phyloP scores from a whole-genome alignment of 2,888 invertebrate genomes.

The Cryptocephalus primarius region DNA sequence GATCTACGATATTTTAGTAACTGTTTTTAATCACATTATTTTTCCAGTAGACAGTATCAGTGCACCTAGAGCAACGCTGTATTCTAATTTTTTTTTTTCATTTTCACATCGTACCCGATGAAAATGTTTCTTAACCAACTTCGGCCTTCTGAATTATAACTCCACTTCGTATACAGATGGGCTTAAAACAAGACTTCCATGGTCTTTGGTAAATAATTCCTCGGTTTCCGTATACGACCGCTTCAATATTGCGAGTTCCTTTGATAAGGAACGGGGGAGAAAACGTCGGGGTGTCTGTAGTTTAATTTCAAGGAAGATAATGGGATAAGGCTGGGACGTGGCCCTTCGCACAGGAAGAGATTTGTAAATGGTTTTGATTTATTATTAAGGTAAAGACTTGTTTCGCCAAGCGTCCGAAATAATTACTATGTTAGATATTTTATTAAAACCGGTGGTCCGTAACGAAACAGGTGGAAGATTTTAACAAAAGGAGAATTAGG shows the following conservation, averaged over 20 bases:
- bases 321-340: conserved; percentile 6
- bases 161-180: conserved; percentile 3
- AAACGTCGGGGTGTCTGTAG: conserved; percentile 4
- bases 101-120: no score
- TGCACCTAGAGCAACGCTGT: no score
- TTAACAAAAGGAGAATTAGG: no score
- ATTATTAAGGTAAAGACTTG: not conserved
- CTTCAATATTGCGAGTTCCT: conserved; percentile 7
- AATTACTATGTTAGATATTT: no score
- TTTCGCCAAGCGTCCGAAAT: no score
- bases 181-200: not conserved
- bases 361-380: conserved; percentile 3
- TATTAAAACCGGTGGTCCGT: no score
- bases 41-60: no score
- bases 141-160: not conserved
- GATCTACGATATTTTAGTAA: no score
- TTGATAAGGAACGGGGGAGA: conserved; percentile 7
- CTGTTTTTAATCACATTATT: no score
- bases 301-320: conserved; percentile 9
- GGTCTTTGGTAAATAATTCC: conserved; percentile 8
- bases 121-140: not conserved
- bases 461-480: no score
- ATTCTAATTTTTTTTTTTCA: no score
- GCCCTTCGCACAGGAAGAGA: conserved; percentile 6
- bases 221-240: conserved; percentile 5